phyloP scores from a whole-genome alignment of 2,113 vertebrate genomes.

The Crotalus tigris region DNA sequence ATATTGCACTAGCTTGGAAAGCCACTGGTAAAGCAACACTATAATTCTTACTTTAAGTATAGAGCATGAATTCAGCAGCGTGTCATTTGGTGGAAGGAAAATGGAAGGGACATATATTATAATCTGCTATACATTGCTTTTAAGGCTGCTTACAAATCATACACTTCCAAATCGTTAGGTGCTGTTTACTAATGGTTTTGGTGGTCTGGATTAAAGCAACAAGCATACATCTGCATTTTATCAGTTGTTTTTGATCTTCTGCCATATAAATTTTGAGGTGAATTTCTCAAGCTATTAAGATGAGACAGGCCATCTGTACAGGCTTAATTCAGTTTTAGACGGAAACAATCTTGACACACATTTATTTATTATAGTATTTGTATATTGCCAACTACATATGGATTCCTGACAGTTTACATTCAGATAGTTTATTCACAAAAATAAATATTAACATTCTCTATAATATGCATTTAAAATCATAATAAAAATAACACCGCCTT shows the following conservation, averaged over 20 bases:
- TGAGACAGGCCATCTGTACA: background rate
- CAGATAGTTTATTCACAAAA: background rate
- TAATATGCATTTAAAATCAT: background rate
- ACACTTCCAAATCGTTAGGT: slow-evolving; percentile 5
- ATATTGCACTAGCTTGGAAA: background rate
- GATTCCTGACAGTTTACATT: background rate
- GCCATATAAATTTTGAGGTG: background rate
- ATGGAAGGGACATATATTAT: slow-evolving; percentile 7
- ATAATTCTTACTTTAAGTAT: slow-evolving; percentile 31
- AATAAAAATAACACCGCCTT: background rate
- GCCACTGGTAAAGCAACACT: background rate
- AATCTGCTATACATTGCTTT: background rate
- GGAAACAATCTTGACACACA: background rate
- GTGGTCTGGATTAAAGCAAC: slow-evolving; percentile 38
- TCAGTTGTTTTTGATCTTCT: slow-evolving; percentile 30
- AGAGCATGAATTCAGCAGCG: slow-evolving; percentile 6
- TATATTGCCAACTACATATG: background rate
- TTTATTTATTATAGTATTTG: background rate
- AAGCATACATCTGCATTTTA: slow-evolving; percentile 46
- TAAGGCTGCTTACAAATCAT: slow-evolving; percentile 37
- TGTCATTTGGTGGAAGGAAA: slow-evolving; percentile 43
- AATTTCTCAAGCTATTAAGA: slow-evolving; percentile 15
- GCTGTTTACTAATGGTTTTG: slow-evolving; percentile 1
- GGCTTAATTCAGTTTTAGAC: background rate
- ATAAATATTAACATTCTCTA: background rate